Evolutionary conservation across 92 coral and sea anemone species (phyloP), one percentile per base, ranked within the genome.

Genomic region (Umimayanthus kanabou): DNA sequence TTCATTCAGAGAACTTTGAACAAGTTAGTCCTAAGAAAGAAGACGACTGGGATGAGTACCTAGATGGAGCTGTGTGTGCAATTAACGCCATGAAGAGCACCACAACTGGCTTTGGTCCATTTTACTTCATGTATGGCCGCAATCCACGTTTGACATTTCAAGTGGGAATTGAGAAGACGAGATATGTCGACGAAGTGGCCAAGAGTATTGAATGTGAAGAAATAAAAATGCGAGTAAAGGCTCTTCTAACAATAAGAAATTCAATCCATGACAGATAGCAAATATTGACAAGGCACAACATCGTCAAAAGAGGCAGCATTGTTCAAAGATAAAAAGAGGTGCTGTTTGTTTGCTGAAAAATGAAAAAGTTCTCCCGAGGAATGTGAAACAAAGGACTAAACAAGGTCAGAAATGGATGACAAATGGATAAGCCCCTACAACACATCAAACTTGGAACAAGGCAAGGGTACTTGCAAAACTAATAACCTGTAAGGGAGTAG

Each of bases 21-120:
- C 88, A 91, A 93, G 88, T 53, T 89, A 33, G 69, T 84, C 78
- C 81, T 87, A 43, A 89, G 9, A 57, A 91, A 15, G 72, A 73
- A 10, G 88, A 74, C 13, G 45, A 76, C 47, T 91, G 94, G 93
- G 96, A 93, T 23, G 91, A 91, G 13, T 85, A 93, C 90, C 33
- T 76, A 0, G 96, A 93, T 72, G 91, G 90, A 15, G 91, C 93
- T 65, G 57, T 91, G 11, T 89, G 88, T 80, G 90, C 96, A 22
- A 79, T 93, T 6, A 93, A 93, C 77, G 87, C 94, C 5, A 93
- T 87, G 65, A 73, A 66, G 37, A 82, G 91, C 22, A 89, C 90
- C 58, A 91, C 93, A 18, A 93, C 96, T 18, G 89, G 85, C 67
- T 93, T 76, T 85, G 92, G 94, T 65, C 93, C 96, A 20, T 93